A percentile compares a stretch with the other conserved stretches of the same genome.
Evolutionary conservation across 2,888 invertebrate genomes (phyloP).

Genomic region (Coleophora flavipennella): DNA sequence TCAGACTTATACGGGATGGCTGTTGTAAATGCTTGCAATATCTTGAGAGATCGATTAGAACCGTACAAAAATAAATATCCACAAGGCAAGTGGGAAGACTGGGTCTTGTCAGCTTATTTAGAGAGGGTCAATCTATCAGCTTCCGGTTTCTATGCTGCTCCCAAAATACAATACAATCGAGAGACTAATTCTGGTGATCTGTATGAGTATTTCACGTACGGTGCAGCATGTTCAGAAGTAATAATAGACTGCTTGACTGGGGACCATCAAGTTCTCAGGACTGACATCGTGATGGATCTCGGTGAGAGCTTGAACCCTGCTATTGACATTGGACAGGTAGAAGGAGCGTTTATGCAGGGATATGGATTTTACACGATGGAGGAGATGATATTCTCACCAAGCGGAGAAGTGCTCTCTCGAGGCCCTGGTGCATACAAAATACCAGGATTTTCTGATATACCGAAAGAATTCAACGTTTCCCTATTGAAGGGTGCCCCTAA

Average conservation of each 20-base stretch:
- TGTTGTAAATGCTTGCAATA: conserved; percentile 80
- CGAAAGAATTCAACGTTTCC: conserved; percentile 86
- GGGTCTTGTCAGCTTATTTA: conserved; percentile 79
- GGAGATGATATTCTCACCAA: conserved; percentile 83
- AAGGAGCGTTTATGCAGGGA: conserved; percentile 91
- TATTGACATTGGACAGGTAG: conserved; percentile 92
- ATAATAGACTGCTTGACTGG: conserved; percentile 90
- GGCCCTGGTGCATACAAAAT: conserved; percentile 92
- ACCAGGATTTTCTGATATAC: conserved; percentile 87
- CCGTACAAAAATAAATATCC: conserved; percentile 79
- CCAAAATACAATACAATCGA: conserved; percentile 75
- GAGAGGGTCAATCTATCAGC: conserved; percentile 80
- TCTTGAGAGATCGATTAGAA: conserved; percentile 75
- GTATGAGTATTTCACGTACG: conserved; percentile 86
- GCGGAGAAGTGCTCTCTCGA: conserved; percentile 78
- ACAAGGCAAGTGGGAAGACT: conserved; percentile 82
- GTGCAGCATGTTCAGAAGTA: conserved; percentile 86
- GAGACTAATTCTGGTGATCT: conserved; percentile 76
- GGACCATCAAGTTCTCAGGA: conserved; percentile 84
- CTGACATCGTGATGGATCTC: conserved; percentile 93
- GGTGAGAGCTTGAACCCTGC: conserved; percentile 92
- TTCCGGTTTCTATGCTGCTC: conserved; percentile 81
- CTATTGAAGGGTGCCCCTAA: conserved; percentile 86
- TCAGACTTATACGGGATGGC: conserved; percentile 90
- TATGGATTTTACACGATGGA: conserved; percentile 88